phyloP scores from a whole-genome alignment of 2,113 vertebrate genomes.

The Apeltes quadracus region DNA sequence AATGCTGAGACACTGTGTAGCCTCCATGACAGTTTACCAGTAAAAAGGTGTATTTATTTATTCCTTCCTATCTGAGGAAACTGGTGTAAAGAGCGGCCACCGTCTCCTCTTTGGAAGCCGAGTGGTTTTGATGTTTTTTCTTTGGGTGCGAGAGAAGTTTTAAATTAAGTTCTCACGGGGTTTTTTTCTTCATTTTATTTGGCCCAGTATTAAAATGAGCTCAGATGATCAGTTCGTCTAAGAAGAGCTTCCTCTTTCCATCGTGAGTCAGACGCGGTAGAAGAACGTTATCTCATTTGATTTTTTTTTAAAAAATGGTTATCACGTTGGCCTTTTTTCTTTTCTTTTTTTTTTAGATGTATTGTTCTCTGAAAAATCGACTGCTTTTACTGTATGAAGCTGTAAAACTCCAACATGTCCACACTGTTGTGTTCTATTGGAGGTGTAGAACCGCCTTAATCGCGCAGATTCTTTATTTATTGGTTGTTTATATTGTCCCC shows the following conservation, averaged over 20 bases:
- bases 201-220: conserved; percentile 57
- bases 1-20: conserved; percentile 79
- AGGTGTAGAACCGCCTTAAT: conserved; percentile 84
- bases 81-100: conserved; percentile 66
- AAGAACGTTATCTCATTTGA: conserved; percentile 53
- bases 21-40: conserved; percentile 72
- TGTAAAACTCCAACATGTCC: conserved; percentile 76
- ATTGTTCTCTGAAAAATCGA: conserved; percentile 66
- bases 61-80: conserved; percentile 75
- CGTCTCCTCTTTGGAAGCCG: conserved; percentile 48
- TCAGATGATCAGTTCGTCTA: conserved; percentile 40
- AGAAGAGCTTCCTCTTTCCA: conserved; percentile 42
- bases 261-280: conserved; percentile 22
- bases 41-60: conserved; percentile 81
- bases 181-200: conserved; percentile 40
- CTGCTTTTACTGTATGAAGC: conserved; percentile 79
- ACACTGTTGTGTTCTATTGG: conserved; percentile 79
- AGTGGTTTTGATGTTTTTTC: conserved; percentile 55
- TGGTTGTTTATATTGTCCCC: conserved; percentile 77
- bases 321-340: conserved; percentile 64
- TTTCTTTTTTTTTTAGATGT: conserved; percentile 47
- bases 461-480: conserved; percentile 80
- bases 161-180: conserved; percentile 45
- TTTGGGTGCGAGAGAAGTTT: conserved; percentile 26
- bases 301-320: conserved; percentile 58